Percentiles rank a stretch among this genome's conserved stretches.
These are phyloP conservation scores for Oxyteleia sp. DNA, from an alignment of 2,888 invertebrate genomes.

Conservation along the genomic window DNA sequence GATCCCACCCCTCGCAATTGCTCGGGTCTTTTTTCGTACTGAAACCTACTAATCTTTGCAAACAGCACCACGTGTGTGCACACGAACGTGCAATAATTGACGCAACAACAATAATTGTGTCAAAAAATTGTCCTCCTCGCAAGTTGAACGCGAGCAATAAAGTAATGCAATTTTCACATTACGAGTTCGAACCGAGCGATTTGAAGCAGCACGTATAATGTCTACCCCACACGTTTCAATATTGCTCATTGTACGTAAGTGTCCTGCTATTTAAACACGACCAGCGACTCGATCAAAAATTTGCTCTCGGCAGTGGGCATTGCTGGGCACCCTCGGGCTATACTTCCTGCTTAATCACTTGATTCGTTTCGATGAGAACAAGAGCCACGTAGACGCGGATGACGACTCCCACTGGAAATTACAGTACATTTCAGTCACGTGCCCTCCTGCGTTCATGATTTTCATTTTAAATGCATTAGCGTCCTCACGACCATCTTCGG, in stretches of 20 bases:
- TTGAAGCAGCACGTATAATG: slow-evolving; percentile 45
- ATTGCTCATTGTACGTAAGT: slow-evolving; percentile 65
- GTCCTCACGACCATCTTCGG: slow-evolving; percentile 52
- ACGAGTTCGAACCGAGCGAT: slow-evolving; percentile 31
- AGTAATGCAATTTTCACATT: slow-evolving; percentile 57
- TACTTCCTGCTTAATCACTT: slow-evolving; percentile 84
- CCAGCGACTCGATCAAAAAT: slow-evolving; percentile 82
- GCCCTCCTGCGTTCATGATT: slow-evolving; percentile 76
- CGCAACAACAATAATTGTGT: not conserved
- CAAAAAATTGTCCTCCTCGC: slow-evolving; percentile 14
- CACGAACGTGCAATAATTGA: slow-evolving; percentile 9
- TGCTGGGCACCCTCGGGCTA: slow-evolving; percentile 77
- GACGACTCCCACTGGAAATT: slow-evolving; percentile 77
- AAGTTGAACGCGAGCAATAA: slow-evolving; percentile 37
- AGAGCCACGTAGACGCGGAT: slow-evolving; percentile 74
- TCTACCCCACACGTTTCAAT: slow-evolving; percentile 65
- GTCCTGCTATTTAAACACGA: slow-evolving; percentile 78
- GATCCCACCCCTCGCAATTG: slow-evolving; percentile 57
- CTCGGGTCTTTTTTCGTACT: not conserved
- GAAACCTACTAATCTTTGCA: not conserved
- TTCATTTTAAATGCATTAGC: slow-evolving; percentile 67
- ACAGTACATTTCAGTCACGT: slow-evolving; percentile 76
- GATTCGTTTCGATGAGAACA: slow-evolving; percentile 75
- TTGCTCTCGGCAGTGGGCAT: slow-evolving; percentile 80
- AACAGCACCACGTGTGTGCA: too few species aligned